Evolutionary conservation across 2,113 vertebrate species (phyloP).

Genomic region (Archocentrus centrarchus): DNA sequence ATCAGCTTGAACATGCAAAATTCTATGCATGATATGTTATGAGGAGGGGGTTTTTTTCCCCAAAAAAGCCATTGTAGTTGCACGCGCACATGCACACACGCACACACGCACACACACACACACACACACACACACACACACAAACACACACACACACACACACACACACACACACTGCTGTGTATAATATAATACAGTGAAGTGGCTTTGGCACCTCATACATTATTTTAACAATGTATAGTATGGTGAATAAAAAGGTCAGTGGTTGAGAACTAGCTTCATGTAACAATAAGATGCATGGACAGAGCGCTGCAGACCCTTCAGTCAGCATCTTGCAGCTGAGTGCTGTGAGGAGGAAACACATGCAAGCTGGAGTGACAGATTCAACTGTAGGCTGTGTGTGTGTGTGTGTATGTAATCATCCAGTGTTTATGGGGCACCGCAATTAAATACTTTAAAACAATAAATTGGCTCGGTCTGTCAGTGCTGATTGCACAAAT

Average conservation of each 20-base stretch:
- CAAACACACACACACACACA: neutral
- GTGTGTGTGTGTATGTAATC: conserved; percentile 16
- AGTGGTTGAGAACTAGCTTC: conserved; percentile 71
- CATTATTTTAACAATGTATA: conserved; percentile 77
- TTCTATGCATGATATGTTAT: neutral
- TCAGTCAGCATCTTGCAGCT: conserved; percentile 60
- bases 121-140: neutral
- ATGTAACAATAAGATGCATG: conserved; percentile 76
- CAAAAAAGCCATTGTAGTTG: neutral
- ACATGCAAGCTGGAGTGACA: conserved; percentile 36
- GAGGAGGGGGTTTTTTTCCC: neutral
- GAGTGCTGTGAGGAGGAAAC: conserved; percentile 45
- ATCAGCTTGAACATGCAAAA: conserved; percentile 1
- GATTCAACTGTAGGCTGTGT: conserved; percentile 34
- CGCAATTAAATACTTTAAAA: conserved; percentile 57
- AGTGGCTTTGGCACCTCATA: conserved; percentile 67
- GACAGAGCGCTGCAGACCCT: conserved; percentile 59
- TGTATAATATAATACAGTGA: conserved; percentile 55
- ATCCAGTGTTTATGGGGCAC: conserved; percentile 30
- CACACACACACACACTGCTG: neutral
- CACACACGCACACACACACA: neutral
- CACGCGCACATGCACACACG: neutral
- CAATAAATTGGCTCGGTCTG: conserved; percentile 62
- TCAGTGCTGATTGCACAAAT: conserved; percentile 65
- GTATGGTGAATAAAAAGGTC: conserved; percentile 75